phyloP scores from a whole-genome alignment of 2,113 vertebrate species.

The Strigops habroptila region DNA sequence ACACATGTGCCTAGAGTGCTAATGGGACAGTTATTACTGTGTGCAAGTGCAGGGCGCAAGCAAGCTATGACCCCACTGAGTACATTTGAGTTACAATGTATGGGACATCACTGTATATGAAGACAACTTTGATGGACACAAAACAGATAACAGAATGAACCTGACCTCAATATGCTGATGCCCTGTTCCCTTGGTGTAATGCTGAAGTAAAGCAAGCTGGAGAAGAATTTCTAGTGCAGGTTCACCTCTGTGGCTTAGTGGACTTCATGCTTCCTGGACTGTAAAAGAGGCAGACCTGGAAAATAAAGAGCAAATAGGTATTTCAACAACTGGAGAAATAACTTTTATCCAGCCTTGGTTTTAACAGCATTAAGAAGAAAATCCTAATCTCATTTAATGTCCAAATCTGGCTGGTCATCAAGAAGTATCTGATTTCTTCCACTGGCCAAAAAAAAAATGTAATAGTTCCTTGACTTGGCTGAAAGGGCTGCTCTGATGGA shows the following conservation, averaged over 20 bases:
- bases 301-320: not conserved
- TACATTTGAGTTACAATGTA: not conserved
- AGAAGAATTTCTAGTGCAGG: not conserved
- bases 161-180: not conserved
- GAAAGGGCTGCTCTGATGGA: not conserved
- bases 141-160: not conserved
- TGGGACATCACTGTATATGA: rapidly evolving
- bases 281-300: not conserved
- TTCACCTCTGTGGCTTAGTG: not conserved
- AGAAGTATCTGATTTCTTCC: not conserved
- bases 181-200: not conserved
- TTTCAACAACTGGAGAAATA: not conserved
- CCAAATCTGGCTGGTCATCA: not conserved
- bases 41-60: not conserved
- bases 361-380: not conserved
- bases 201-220: not conserved
- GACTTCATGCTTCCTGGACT: not conserved
- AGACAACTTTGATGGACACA: not conserved
- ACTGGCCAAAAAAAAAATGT: not conserved
- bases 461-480: not conserved
- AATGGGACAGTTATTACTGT: not conserved
- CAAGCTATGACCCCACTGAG: not conserved
- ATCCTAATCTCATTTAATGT: not conserved
- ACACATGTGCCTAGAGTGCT: not conserved
- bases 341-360: not conserved